Evolutionary conservation across 23 tunicate species (phyloP).

Genomic region (Oikopleura dioica): DNA sequence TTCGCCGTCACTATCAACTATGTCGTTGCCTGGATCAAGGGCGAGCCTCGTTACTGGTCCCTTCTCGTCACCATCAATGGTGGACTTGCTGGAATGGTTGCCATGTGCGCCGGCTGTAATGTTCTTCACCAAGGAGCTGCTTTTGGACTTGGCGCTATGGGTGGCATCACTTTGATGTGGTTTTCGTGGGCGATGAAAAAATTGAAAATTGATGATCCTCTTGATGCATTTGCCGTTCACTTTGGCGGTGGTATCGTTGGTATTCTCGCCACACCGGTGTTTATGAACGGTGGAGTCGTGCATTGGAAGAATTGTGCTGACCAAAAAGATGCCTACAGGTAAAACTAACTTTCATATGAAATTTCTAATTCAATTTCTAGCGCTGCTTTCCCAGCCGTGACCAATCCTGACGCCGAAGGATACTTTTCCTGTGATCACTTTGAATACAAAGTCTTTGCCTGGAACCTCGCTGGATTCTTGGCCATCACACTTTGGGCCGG

Average conservation of each 20-base stretch:
- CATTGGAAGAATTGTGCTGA: no score
- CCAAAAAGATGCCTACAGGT: no score
- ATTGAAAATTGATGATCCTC: slow-evolving; percentile 52
- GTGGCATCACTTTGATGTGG: slow-evolving; percentile 22
- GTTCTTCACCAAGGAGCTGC: slow-evolving; percentile 54
- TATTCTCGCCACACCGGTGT: background rate
- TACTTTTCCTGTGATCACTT: no score
- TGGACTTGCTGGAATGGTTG: slow-evolving; percentile 80
- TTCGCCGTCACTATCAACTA: slow-evolving; percentile 27
- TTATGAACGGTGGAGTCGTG: background rate
- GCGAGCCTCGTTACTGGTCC: slow-evolving; percentile 56
- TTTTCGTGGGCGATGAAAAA: slow-evolving; percentile 18
- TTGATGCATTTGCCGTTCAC: slow-evolving; percentile 52
- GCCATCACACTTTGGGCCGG: no score
- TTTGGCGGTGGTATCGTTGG: slow-evolving; percentile 9
- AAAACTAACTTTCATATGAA: no score
- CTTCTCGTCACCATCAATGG: slow-evolving; percentile 48
- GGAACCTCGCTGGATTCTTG: no score
- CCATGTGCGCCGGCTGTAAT: slow-evolving; percentile 52
- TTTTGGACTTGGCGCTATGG: slow-evolving; percentile 34
- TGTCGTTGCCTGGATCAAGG: slow-evolving; percentile 21
- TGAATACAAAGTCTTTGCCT: no score
- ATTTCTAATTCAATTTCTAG: no score
- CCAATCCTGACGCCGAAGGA: no score
- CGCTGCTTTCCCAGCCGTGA: no score